Base-by-base conservation (phyloP, 2,797 vertebrate genomes). In the Sebastes dallii region DNA sequence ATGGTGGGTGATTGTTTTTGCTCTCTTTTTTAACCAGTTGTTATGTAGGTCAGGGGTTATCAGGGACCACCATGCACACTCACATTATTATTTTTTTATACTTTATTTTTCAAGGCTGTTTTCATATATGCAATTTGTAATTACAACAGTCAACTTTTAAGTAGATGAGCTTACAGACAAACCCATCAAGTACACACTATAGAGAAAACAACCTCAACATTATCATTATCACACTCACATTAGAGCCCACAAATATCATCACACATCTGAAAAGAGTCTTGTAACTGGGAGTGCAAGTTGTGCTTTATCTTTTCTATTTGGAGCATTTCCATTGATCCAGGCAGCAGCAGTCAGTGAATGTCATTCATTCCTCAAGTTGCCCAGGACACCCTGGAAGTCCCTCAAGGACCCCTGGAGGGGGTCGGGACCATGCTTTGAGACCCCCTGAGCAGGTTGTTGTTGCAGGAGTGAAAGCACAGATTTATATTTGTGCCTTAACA, bases 1-100 rank as follows among this genome's bases (percentile, higher is more conserved):
- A 92, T 5, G 93, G 93, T 94, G 18, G 39, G 92, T 91, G 66
- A 39, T 39, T 39, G 84, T 24, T 24, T 42, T 22, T 66, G 14
- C 16, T 66, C 0, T 78, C 14, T 67, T 46, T 50, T 68, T 3
- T 2, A 39, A 46, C 6, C 77, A 70, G 72, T 82, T 75, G 71
- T 72, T 76, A 75, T 78, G 78, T 88, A 56, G 88, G 87, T 87
- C 91, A 81, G 69, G 68, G 59, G 66, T 76, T 75, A 39, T 65
- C 66, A 14, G 67, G 12, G 56, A 84, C 77, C 73, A 75, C 72
- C 66, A 1, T 25, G 42, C 27, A 56, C 52, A 29, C 39, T 71
- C 66, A 13, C 36, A 39, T 13, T 13, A 39, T 39, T 0, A 39
- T 39, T 39, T 5, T 36, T 36, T 36, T 13, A 0, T 36, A 36